Percentiles rank a stretch among this genome's conserved stretches.
These are phyloP conservation scores for Melinaea menophilus DNA, from an alignment of 2,888 invertebrate species.

Conservation along the genomic window DNA sequence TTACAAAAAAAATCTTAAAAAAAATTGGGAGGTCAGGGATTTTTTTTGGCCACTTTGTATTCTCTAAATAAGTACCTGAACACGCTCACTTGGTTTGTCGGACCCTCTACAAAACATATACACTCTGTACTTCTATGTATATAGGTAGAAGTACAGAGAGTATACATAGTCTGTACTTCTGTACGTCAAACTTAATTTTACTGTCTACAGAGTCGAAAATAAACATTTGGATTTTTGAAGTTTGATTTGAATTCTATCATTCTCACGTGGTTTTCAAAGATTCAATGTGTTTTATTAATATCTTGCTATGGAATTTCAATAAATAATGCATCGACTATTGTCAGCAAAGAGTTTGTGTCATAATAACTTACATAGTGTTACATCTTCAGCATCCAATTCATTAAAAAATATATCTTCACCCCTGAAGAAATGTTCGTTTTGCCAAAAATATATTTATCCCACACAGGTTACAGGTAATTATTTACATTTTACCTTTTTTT, in stretches of 20 bases:
- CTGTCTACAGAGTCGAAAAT: neutral
- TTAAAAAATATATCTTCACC: conserved; percentile 41
- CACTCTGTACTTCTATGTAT: too few relatives aligned
- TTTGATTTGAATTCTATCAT: conserved; percentile 13
- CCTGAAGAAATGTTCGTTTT: conserved; percentile 69
- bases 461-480: conserved; percentile 55
- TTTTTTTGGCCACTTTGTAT: too few relatives aligned
- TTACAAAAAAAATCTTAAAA: too few relatives aligned
- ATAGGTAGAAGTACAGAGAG: too few relatives aligned
- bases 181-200: neutral
- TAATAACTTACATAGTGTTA: conserved; percentile 54
- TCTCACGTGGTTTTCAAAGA: conserved; percentile 37
- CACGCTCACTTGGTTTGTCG: too few relatives aligned
- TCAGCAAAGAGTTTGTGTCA: conserved; percentile 65
- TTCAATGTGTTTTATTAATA: conserved; percentile 46
- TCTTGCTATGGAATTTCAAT: conserved; percentile 38
- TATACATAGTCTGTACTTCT: neutral
- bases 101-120: too few relatives aligned
- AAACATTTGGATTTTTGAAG: conserved; percentile 1
- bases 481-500: neutral
- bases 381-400: conserved; percentile 47
- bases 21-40: too few relatives aligned
- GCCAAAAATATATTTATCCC: conserved; percentile 59
- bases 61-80: too few relatives aligned
- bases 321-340: conserved; percentile 67